Percentiles rank a stretch among this genome's conserved stretches.
Evolutionary conservation across 2,113 vertebrate genomes (phyloP).

Genomic region (Entomyzon cyanotis): DNA sequence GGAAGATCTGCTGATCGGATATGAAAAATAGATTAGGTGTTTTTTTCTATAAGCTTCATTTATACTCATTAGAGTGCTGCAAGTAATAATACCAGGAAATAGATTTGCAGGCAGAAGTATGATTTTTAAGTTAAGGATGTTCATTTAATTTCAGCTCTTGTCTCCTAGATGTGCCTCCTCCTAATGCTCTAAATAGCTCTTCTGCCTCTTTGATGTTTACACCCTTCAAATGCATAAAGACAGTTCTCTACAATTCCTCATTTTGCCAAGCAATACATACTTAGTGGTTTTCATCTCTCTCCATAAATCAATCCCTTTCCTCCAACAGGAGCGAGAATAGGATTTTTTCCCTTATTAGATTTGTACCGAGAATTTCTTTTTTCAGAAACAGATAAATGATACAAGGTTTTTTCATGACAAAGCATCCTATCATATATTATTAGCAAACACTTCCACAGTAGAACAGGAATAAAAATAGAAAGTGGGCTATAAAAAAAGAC

Average conservation of each 20-base stretch:
- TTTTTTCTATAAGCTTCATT: constrained; percentile 46
- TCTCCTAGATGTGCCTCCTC: constrained; percentile 48
- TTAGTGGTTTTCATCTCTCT: constrained; percentile 69
- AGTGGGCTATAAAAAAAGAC: constrained; percentile 63
- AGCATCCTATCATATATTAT: constrained; percentile 66
- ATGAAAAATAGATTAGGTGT: constrained; percentile 33
- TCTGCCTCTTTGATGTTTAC: constrained; percentile 67
- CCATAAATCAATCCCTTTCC: constrained; percentile 64
- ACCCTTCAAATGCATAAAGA: constrained; percentile 68
- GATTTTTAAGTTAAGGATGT: constrained; percentile 63
- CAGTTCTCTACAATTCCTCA: constrained; percentile 68
- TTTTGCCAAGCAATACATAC: constrained; percentile 69
- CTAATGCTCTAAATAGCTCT: constrained; percentile 63
- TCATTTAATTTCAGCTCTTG: constrained; percentile 68
- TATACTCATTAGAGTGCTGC: constrained; percentile 50
- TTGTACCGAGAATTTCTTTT: constrained; percentile 68
- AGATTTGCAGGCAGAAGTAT: constrained; percentile 55
- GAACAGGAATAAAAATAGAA: constrained; percentile 66
- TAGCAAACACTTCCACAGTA: constrained; percentile 61
- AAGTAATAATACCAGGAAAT: constrained; percentile 50
- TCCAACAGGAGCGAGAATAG: constrained; percentile 57
- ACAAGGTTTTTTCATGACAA: constrained; percentile 63
- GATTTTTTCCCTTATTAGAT: constrained; percentile 62
- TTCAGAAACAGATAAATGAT: constrained; percentile 66
- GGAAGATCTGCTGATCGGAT: neutral